Evolutionary conservation across 1,140 invertebrate species (phyloP), one percentile per base, ranked within the genome.

Genomic region (Dreissena polymorpha): DNA sequence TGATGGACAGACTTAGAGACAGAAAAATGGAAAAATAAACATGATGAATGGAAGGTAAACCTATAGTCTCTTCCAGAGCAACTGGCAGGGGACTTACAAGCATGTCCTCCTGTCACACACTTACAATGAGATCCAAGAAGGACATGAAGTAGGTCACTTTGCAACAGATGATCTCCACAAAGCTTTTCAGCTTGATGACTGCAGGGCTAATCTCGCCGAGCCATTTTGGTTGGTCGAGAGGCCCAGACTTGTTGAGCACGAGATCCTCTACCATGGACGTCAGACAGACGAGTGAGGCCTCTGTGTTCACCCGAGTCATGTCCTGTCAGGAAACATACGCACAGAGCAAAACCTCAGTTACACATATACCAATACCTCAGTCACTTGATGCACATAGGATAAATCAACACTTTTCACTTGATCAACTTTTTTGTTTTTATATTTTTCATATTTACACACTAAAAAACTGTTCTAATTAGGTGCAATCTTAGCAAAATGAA

Each of bases 281-380:
- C 84, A 97, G 93, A 91, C 96, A 97, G 95, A 97, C 97, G 0
- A 97, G 95, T 87, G 96, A 96, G 0, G 97, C 97, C 93, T 98
- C 97, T 49, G 97, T 97, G 89, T 98, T 98, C 18, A 98, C 90
- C 87, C 97, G 95, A 0, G 96, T 97, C 63, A 98, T 93, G 91
- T 98, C 97, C 92, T 93, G 75, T 12, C 50, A 64, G 0, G 68
- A 73, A 72, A 51, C 8, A 39, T 8, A 39, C 8, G 39, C 8
- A 39, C n/a, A n/a, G n/a, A n/a, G n/a, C n/a, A n/a, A n/a, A n/a
- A n/a, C n/a, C n/a, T n/a, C n/a, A n/a, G n/a, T n/a, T n/a, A n/a
- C n/a, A n/a, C n/a, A n/a, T n/a, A n/a, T n/a, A n/a, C n/a, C n/a
- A n/a, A n/a, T n/a, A n/a, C n/a, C n/a, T n/a, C n/a, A n/a, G n/a